Evolutionary conservation across 2,113 vertebrate genomes (phyloP), one percentile per base, ranked within the genome.

Genomic region (Sprattus sprattus): DNA sequence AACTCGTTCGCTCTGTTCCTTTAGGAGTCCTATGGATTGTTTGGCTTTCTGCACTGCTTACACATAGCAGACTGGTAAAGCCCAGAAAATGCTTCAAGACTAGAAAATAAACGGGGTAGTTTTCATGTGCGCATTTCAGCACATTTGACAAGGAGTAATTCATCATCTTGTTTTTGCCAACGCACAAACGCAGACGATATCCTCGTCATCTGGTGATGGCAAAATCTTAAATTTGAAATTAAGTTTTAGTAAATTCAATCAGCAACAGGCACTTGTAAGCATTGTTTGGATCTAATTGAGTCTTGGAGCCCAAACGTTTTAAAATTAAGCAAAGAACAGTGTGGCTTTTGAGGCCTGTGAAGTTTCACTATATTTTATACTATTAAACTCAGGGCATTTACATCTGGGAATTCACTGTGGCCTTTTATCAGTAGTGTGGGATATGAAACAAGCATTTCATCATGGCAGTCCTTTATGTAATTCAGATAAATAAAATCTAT

Each of bases 1-100:
- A 94, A 93, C 90, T 87, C 91, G 87, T 92, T 92, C 91, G 90
- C 90, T 92, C 89, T 91, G 92, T 88, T 16, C 71, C 25, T 78
- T 78, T 78, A 78, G 71, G 32, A 78, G 71, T 1, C 71, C 71
- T 78, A 78, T 78, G 25, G 71, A 39, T 78, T 78, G 71, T 78
- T 75, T 32, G 67, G 67, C 67, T 13, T 75, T 75, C 67, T 75
- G 28, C 25, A 11, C 2, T 78, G 71, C 60, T 64, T n/a, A 25
- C 60, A 64, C 60, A 64, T n/a, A 64, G 60, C 20, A n/a, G 20
- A n/a, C 20, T 64, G n/a, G 60, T 3, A 64, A n/a, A 20, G 57
- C 20, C 7, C 4, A 64, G 60, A n/a, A 8, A 64, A 64, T 22
- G n/a, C n/a, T 7, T 22, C 60, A 64, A 64, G 60, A 22, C 60